Evolutionary conservation across 2,113 vertebrate genomes (phyloP), one percentile per base, ranked within the genome.

Genomic region (Festucalex cinctus): DNA sequence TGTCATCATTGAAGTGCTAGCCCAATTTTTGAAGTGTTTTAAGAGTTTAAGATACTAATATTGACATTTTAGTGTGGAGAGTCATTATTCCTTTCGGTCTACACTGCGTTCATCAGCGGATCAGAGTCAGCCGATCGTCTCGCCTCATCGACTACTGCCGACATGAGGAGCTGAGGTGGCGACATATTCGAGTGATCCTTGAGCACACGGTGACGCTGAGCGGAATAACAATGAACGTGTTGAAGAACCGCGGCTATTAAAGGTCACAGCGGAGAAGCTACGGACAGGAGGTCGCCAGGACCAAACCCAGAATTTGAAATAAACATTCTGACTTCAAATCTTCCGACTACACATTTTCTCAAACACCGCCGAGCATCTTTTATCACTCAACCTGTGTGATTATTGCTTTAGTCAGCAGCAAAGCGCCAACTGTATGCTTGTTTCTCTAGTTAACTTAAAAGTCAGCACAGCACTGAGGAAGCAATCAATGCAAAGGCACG

Each of bases 331-430:
- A 9, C 12, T 9, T 22, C 20, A n/a, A 22, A 9, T 8, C 19
- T 49, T 20, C 17, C 46, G 20, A 12, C 49, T 24, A 9, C 24
- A 5, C 9, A 54, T 24, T 54, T 54, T n/a, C 28, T 37, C 20
- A 58, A 26, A 49, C 28, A 37, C 13, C 16, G 39, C 59, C 22
- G 3, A 64, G 65, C 12, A 35, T 13, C 28, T 37, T 54, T 26
- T 36, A 49, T 65, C 71, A 54, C 63, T 67, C 58, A 22, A 72
- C 41, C 37, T 46, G 48, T 68, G 56, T 75, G 46, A 59, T 51
- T 68, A 70, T 58, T 48, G 75, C 60, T 65, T 59, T 44, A 53
- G 67, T 70, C 64, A 63, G 63, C 66, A 60, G 41, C 59, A 24
- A 3, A 67, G 39, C 5, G 2, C 16, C n/a, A 35, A 16, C 14